Evolutionary conservation across 2,888 invertebrate species (phyloP).

Genomic region (Phyllotreta cruciferae): DNA sequence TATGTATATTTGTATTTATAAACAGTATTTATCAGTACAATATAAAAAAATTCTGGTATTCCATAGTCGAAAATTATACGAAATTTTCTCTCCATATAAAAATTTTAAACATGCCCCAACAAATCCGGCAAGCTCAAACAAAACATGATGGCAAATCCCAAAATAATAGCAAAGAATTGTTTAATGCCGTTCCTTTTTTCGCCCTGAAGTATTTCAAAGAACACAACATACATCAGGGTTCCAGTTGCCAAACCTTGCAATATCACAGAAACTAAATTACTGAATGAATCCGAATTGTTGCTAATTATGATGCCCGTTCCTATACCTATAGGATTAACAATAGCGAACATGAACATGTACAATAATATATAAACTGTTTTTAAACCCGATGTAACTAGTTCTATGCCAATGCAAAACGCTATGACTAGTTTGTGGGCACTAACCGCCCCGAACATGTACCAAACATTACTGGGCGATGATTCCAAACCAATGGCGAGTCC

Average conservation of each 20-base stretch:
- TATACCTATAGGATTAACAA: slow-evolving; percentile 82
- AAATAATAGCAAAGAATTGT: slow-evolving; percentile 70
- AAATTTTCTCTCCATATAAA: too few species aligned
- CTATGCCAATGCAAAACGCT: slow-evolving; percentile 87
- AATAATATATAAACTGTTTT: slow-evolving; percentile 67
- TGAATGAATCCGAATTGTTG: slow-evolving; percentile 65
- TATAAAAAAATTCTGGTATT: too few species aligned
- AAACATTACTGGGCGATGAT: slow-evolving; percentile 61
- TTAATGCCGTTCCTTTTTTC: slow-evolving; percentile 67
- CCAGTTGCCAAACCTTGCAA: slow-evolving; percentile 65
- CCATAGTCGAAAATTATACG: too few species aligned
- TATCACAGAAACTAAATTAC: slow-evolving; percentile 66
- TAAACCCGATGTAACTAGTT: slow-evolving; percentile 76
- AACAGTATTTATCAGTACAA: too few species aligned
- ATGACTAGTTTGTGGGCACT: slow-evolving; percentile 87
- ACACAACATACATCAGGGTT: slow-evolving; percentile 93
- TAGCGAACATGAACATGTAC: slow-evolving; percentile 78
- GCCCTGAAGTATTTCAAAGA: slow-evolving; percentile 87
- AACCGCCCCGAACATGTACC: slow-evolving; percentile 85
- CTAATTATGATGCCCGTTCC: slow-evolving; percentile 75
- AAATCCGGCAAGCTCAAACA: slow-evolving; percentile 49
- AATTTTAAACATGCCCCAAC: too few species aligned
- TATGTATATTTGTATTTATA: too few species aligned
- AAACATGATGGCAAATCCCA: slow-evolving; percentile 78
- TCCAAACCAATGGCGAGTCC: slow-evolving; percentile 84